phyloP scores from a whole-genome alignment of 2,888 invertebrate species.

The Metopia argyrocephala region DNA sequence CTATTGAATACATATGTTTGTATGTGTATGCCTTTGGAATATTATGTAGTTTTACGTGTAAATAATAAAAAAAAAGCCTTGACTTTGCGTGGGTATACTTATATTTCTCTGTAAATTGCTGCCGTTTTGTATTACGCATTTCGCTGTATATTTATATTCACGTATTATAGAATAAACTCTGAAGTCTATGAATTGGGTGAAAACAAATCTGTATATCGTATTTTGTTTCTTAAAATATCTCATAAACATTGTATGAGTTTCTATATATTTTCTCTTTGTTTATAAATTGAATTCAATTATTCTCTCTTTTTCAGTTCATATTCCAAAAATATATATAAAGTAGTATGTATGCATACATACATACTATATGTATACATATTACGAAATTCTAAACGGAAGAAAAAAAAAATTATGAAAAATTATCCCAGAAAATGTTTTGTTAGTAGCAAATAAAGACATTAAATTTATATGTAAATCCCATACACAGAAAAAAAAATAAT shows the following conservation, averaged over 20 bases:
- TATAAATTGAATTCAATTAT: neutral
- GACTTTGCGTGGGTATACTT: constrained; percentile 59
- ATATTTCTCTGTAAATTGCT: constrained; percentile 32
- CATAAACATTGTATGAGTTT: constrained; percentile 68
- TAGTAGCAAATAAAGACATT: neutral
- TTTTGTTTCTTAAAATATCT: constrained; percentile 75
- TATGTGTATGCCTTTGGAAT: no score
- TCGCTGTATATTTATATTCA: no score
- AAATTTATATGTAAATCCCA: neutral
- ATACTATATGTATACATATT: no score
- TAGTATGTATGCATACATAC: no score
- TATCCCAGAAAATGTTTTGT: neutral
- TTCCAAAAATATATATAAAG: neutral
- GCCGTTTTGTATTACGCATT: constrained; percentile 53
- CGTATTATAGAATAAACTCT: no score
- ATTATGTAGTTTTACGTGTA: neutral
- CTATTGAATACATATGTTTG: no score
- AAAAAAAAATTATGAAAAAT: neutral
- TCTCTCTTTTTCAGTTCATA: neutral
- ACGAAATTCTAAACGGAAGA: neutral
- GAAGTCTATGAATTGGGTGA: neutral
- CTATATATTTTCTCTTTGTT: neutral
- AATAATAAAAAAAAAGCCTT: constrained; percentile 9
- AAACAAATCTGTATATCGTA: neutral
- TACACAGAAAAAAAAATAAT: no score